Evolutionary conservation across 2,113 vertebrate species (phyloP).

Genomic region (Dromaius novaehollandiae): DNA sequence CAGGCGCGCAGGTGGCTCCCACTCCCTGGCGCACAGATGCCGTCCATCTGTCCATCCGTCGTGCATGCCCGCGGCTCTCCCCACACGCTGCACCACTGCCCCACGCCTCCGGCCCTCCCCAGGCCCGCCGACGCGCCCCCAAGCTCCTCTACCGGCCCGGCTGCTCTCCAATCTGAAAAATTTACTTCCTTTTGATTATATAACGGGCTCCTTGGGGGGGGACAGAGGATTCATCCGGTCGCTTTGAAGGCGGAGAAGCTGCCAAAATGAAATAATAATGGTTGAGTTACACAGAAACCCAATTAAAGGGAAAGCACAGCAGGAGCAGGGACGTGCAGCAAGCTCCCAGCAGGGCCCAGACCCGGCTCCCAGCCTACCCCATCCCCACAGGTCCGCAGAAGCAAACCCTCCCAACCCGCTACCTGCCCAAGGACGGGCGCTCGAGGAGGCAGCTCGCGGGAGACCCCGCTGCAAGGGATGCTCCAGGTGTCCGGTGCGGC

Average conservation of each 20-base stretch:
- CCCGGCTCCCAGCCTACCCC: too few species aligned
- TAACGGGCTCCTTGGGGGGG: conserved; percentile 42
- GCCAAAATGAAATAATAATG: neutral
- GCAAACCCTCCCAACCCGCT: neutral
- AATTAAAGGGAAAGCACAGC: conserved; percentile 46
- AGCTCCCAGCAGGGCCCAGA: neutral
- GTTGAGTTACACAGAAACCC: conserved; percentile 31
- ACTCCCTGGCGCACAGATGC: too few species aligned
- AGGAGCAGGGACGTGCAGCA: neutral
- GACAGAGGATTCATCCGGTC: conserved; percentile 4
- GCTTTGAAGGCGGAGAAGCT: conserved; percentile 25
- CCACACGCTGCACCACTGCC: neutral
- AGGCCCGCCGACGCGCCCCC: neutral
- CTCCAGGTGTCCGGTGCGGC: too few species aligned
- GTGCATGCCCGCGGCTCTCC: too few species aligned
- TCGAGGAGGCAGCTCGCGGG: too few species aligned
- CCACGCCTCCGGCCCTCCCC: neutral
- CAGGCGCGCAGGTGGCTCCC: neutral
- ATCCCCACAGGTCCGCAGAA: neutral
- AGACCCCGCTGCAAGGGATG: too few species aligned
- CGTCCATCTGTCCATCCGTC: too few species aligned
- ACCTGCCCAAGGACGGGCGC: too few species aligned
- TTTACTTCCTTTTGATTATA: conserved; percentile 32
- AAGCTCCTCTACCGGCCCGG: neutral
- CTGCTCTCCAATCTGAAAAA: conserved; percentile 20